Evolutionary conservation across 2,113 vertebrate genomes (phyloP).

Genomic region (Trematomus loennbergii): DNA sequence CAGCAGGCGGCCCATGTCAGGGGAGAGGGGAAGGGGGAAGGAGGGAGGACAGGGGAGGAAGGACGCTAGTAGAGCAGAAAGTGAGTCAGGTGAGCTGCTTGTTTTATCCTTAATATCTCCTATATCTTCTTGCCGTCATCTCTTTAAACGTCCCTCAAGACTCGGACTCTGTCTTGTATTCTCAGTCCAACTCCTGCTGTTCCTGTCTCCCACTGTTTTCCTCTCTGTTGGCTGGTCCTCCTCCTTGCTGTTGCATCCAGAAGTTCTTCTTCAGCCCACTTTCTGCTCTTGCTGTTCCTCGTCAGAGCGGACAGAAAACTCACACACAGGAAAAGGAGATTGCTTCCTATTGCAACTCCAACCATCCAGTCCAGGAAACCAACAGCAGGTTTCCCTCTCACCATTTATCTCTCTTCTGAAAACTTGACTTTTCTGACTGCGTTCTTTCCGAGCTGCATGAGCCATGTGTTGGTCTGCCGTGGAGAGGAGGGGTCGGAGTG

Average conservation of each 20-base stretch:
- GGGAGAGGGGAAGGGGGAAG: constrained; percentile 3
- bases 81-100: constrained; percentile 2
- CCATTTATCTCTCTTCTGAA: constrained; percentile 68
- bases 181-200: constrained; percentile 46
- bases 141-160: constrained; percentile 25
- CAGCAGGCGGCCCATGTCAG: constrained; percentile 76
- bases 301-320: constrained; percentile 48
- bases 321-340: constrained; percentile 57
- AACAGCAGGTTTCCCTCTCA: constrained; percentile 56
- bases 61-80: constrained; percentile 38
- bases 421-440: constrained; percentile 59
- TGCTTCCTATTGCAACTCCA: constrained; percentile 69
- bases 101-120: constrained; percentile 17
- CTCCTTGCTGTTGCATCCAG: constrained; percentile 57
- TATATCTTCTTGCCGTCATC: background rate
- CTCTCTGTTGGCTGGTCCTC: constrained; percentile 47
- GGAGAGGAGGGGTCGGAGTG: constrained; percentile 47
- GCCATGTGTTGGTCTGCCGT: constrained; percentile 55
- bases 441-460: constrained; percentile 50
- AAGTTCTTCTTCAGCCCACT: constrained; percentile 42
- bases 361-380: constrained; percentile 70
- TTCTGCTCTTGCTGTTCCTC: constrained; percentile 46
- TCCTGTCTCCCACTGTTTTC: constrained; percentile 40
- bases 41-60: background rate
- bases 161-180: constrained; percentile 26